phyloP scores from a whole-genome alignment of 2,113 vertebrate genomes.

The Embiotoca jacksoni region DNA sequence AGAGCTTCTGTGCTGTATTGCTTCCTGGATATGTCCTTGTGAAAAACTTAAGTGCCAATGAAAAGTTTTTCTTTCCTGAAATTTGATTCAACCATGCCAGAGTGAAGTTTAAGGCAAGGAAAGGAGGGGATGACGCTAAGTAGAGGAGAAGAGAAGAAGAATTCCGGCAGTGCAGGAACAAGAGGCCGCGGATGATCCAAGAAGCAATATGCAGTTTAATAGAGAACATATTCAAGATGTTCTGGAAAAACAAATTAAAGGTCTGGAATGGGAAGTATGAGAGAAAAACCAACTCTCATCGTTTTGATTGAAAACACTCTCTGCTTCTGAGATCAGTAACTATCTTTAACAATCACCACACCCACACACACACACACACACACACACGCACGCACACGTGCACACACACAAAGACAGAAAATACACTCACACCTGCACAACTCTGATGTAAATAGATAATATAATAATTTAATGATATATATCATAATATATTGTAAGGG shows the following conservation, averaged over 20 bases:
- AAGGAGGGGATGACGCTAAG: neutral
- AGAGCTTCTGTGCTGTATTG: no score
- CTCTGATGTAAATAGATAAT: no score
- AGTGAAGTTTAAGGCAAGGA: neutral
- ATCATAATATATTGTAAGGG: neutral
- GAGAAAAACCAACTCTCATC: conserved; percentile 19
- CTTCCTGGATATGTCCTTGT: no score
- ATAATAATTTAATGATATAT: neutral
- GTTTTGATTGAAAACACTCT: conserved; percentile 28
- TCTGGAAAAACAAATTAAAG: conserved; percentile 35
- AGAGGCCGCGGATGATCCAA: conserved; percentile 2
- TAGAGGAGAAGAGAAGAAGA: neutral
- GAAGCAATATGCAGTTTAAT: conserved; percentile 18
- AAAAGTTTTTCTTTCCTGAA: no score
- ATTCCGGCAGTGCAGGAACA: conserved; percentile 10
- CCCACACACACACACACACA: neutral
- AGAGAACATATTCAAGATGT: conserved; percentile 36
- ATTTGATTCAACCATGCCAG: neutral
- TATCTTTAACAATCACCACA: neutral
- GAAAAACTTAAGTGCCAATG: no score
- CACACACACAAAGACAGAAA: neutral
- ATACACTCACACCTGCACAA: neutral
- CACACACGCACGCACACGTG: neutral
- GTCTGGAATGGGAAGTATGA: conserved; percentile 10
- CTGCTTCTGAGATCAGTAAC: neutral